A percentile compares a stretch with the other conserved stretches of the same genome.
phyloP scores from a whole-genome alignment of 2,797 vertebrate species.

The Microctenopoma stevenorrisi region DNA sequence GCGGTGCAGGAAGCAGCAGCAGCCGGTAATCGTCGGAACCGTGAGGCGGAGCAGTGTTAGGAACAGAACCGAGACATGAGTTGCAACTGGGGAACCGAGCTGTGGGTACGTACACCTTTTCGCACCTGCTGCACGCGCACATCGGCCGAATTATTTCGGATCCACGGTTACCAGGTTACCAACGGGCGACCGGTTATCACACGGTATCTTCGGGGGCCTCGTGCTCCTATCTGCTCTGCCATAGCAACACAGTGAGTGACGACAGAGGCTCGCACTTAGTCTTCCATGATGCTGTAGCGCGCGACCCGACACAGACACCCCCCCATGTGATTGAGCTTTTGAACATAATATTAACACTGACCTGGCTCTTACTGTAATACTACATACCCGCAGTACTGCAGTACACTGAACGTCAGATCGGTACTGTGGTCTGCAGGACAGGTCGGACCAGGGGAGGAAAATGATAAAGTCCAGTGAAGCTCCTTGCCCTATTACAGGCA shows the following conservation, averaged over 20 bases:
- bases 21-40: conserved; percentile 31
- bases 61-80: conserved; percentile 69
- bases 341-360: no score
- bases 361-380: no score
- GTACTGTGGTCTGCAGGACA: no score
- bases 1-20: conserved; percentile 29
- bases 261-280: conserved; percentile 47
- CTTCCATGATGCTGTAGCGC: conserved; percentile 51
- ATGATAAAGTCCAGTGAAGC: no score
- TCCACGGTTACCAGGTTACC: background rate
- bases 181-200: background rate
- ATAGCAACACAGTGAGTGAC: conserved; percentile 70
- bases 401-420: no score
- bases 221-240: conserved; percentile 58
- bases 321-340: no score
- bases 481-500: no score
- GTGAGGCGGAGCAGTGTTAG: conserved; percentile 25
- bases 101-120: conserved; percentile 78
- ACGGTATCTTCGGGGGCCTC: conserved; percentile 22
- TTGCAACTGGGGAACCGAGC: conserved; percentile 84
- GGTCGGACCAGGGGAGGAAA: no score
- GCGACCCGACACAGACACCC: background rate
- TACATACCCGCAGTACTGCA: no score
- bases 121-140: conserved; percentile 19
- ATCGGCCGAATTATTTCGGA: no score